Percentiles rank a stretch among this genome's conserved stretches.
Conservation (phyloP, 2,113 vertebrate species). For the Symphodus melops region DNA sequence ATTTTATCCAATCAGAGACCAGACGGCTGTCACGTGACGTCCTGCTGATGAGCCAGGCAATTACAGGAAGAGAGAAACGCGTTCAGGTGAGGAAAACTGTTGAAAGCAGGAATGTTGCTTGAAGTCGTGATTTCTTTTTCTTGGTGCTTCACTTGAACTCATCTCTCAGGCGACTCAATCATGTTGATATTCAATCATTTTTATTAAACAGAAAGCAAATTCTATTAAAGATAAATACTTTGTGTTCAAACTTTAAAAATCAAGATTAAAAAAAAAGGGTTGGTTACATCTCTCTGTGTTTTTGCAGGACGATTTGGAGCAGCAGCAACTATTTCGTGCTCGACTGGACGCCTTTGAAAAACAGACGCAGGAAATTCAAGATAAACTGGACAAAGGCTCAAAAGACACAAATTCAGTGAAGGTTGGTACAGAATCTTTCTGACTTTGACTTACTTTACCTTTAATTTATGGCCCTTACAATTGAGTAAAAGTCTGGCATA, state of each 20-base stretch:
- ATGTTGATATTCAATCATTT: neutral
- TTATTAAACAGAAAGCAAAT: too few species aligned
- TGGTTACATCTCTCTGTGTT: neutral
- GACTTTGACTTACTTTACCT: neutral
- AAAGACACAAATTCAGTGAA: constrained; percentile 63
- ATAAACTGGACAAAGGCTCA: constrained; percentile 59
- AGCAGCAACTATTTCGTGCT: constrained; percentile 80
- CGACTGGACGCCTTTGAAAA: constrained; percentile 81
- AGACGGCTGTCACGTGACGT: constrained; percentile 80
- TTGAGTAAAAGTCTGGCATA: too few species aligned
- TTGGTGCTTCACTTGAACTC: too few species aligned
- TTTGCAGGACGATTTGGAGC: constrained; percentile 76
- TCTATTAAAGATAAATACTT: neutral
- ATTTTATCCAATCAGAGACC: constrained; percentile 79
- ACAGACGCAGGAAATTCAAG: constrained; percentile 69
- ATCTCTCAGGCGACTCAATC: too few species aligned
- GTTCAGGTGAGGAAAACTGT: constrained; percentile 82
- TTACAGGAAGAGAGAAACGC: constrained; percentile 78
- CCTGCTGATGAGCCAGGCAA: constrained; percentile 81
- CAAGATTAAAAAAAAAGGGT: too few species aligned
- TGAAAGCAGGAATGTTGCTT: too few species aligned
- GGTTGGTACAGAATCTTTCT: constrained; percentile 51
- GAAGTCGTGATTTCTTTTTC: too few species aligned
- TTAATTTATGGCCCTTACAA: too few species aligned
- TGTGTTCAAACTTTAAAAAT: neutral